These are phyloP conservation scores for Trochalopteron elliotii DNA, from an alignment of 2,113 vertebrate genomes.

Conservation along the genomic window DNA sequence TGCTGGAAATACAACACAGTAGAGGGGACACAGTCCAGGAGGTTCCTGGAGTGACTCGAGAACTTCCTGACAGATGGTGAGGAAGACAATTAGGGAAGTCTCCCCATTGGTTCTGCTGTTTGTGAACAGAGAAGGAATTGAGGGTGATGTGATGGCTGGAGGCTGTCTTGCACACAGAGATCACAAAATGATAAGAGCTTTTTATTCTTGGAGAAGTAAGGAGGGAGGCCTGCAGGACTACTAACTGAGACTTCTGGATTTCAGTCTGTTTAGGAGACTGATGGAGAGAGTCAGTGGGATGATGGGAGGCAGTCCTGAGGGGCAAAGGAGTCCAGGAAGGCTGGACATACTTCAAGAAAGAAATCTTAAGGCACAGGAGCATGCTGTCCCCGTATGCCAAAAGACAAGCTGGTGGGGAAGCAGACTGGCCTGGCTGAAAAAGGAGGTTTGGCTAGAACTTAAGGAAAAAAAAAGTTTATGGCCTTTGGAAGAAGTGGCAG, in stretches of 20 bases:
- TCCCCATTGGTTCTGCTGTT: neutral
- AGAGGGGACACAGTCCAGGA: neutral
- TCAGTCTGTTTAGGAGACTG: too few relatives aligned
- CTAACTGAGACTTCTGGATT: neutral
- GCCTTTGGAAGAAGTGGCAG: neutral
- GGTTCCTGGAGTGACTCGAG: neutral
- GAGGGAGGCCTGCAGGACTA: neutral
- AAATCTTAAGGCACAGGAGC: neutral
- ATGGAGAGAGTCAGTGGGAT: neutral
- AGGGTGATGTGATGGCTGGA: neutral
- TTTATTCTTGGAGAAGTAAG: neutral
- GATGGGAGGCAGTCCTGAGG: neutral
- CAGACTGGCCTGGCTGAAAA: neutral
- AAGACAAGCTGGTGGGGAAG: neutral
- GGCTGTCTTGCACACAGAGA: rapidly evolving
- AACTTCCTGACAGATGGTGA: neutral
- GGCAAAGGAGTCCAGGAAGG: neutral
- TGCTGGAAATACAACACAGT: neutral
- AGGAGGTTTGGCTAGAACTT: neutral
- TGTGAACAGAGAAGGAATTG: neutral
- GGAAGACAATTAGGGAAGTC: neutral
- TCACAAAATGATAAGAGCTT: neutral
- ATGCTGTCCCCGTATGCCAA: neutral
- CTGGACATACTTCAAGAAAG: neutral
- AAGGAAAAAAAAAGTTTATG: neutral